These are phyloP conservation scores for Alcis repandata DNA, from an alignment of 2,888 invertebrate species.

Conservation along the genomic window DNA sequence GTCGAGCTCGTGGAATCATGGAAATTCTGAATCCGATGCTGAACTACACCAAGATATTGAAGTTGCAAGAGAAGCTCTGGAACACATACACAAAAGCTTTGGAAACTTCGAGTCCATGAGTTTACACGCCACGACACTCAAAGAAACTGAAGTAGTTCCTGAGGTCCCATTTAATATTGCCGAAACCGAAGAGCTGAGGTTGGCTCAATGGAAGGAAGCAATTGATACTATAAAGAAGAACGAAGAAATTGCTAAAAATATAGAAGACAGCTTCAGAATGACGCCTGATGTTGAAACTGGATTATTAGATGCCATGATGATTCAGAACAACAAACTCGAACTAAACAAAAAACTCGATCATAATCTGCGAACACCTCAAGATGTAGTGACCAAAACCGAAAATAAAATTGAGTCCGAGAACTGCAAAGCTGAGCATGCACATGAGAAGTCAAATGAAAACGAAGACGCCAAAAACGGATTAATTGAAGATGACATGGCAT, in stretches of 20 bases:
- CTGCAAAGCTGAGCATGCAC: slow-evolving; percentile 26
- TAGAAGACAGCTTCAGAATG: slow-evolving; percentile 71
- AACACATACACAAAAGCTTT: slow-evolving; percentile 69
- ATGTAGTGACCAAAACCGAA: slow-evolving; percentile 24
- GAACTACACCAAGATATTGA: slow-evolving; percentile 73
- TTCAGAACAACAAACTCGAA: slow-evolving; percentile 24
- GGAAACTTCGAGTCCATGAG: slow-evolving; percentile 65
- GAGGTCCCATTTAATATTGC: slow-evolving; percentile 52
- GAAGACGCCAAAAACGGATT: slow-evolving; percentile 27
- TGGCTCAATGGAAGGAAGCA: slow-evolving; percentile 75
- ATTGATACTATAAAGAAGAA: slow-evolving; percentile 68
- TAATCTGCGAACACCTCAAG: slow-evolving; percentile 40
- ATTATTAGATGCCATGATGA: slow-evolving; percentile 5
- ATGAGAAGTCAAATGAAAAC: slow-evolving; percentile 42
- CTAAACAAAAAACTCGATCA: slow-evolving; percentile 29
- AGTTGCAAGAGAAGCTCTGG: slow-evolving; percentile 68
- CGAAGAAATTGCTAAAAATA: slow-evolving; percentile 68
- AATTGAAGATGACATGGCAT: slow-evolving; percentile 49
- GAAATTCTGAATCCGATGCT: slow-evolving; percentile 55
- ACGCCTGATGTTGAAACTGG: slow-evolving; percentile 31
- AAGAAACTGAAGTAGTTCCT: slow-evolving; percentile 54
- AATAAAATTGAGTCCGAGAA: slow-evolving; percentile 33
- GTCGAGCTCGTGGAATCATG: slow-evolving; percentile 51
- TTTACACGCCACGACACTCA: slow-evolving; percentile 51
- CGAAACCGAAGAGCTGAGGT: slow-evolving; percentile 65